Percentiles rank a stretch among this genome's conserved stretches.
Conservation (phyloP, 2,797 vertebrate genomes). For the Pipistrellus kuhlii region DNA sequence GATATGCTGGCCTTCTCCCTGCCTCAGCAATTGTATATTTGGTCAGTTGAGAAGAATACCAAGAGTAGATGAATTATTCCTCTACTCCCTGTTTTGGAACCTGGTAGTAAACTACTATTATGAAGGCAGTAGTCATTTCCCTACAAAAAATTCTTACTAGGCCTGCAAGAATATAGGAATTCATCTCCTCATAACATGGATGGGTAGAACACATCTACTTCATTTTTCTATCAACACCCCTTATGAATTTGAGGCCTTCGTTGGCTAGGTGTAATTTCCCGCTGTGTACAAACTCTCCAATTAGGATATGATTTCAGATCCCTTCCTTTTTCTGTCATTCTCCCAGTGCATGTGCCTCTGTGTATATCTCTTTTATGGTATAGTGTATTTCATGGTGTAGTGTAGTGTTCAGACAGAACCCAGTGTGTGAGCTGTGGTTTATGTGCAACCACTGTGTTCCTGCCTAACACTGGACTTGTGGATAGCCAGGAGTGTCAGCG, state of each 20-base stretch:
- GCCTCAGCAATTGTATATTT: not conserved
- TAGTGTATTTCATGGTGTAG: not conserved
- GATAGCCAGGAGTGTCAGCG: not conserved
- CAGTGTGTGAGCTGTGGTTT: conserved; percentile 1
- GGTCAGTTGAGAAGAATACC: not conserved
- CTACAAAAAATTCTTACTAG: not conserved
- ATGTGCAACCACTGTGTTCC: not conserved
- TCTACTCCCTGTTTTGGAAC: not conserved
- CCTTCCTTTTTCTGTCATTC: not conserved
- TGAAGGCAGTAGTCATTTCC: not conserved
- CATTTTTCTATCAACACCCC: not conserved
- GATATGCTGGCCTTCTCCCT: not conserved
- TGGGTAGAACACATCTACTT: not conserved
- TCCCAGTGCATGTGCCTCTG: not conserved
- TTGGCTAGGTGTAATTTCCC: not conserved
- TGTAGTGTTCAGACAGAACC: not conserved
- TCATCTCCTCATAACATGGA: not conserved
- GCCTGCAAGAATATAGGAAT: not conserved
- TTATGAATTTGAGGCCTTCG: not conserved
- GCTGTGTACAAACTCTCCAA: not conserved
- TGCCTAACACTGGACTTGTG: not conserved
- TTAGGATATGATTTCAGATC: not conserved
- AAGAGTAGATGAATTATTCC: not conserved
- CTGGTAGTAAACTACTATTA: not conserved
- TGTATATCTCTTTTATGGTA: not conserved